These are phyloP conservation scores for Orcinus orca DNA, from an alignment of 2,113 vertebrate species.

Conservation along the genomic window DNA sequence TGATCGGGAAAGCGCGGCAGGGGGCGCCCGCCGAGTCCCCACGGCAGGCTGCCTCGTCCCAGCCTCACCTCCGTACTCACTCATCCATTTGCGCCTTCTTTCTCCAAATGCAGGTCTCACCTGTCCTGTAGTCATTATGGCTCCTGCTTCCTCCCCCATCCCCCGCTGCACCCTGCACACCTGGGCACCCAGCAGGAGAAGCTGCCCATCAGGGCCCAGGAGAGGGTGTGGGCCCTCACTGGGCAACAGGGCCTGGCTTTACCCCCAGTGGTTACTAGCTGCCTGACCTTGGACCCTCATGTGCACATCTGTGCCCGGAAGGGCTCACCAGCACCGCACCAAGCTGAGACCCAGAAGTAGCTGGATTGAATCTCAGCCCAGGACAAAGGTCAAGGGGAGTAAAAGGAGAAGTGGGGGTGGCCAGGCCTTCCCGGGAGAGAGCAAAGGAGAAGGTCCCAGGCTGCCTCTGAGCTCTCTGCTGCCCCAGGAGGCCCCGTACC, in stretches of 20 bases:
- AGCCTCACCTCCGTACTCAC: background rate
- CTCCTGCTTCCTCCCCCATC: background rate
- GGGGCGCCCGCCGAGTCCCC: background rate
- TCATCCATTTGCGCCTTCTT: background rate
- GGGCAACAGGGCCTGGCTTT: background rate
- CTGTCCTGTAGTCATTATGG: too few relatives aligned
- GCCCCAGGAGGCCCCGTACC: background rate
- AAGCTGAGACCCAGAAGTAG: background rate
- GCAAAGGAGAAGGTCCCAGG: background rate
- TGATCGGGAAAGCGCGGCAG: background rate
- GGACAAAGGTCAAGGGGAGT: background rate
- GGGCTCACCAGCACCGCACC: background rate
- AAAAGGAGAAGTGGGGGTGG: background rate
- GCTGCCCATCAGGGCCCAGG: background rate
- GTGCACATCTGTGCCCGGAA: background rate
- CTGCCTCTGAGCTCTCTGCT: background rate
- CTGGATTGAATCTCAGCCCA: background rate
- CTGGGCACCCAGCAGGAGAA: background rate
- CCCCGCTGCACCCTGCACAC: too few relatives aligned
- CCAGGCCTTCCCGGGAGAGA: background rate
- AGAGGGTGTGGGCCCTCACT: background rate
- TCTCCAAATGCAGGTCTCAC: background rate
- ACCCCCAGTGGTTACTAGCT: background rate
- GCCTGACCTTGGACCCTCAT: background rate
- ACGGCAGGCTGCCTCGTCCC: fast-evolving